Evolutionary conservation across 2,113 vertebrate genomes (phyloP).

Genomic region (Gallinago jamesoni): DNA sequence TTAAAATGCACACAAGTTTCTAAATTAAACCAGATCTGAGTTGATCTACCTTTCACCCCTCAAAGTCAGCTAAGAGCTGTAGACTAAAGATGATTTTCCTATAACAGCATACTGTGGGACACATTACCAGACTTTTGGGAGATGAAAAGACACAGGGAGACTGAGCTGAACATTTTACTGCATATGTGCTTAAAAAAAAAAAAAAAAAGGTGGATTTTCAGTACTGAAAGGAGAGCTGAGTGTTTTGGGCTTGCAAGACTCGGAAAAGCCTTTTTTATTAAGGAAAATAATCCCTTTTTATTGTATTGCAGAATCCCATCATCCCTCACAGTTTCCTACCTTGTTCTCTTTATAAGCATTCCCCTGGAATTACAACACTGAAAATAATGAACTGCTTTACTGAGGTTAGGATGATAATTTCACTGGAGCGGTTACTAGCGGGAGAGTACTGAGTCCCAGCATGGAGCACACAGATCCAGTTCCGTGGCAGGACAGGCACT

Average conservation of each 20-base stretch:
- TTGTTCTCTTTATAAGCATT: constrained; percentile 12
- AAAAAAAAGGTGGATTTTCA: constrained; percentile 17
- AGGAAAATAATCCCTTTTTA: constrained; percentile 64
- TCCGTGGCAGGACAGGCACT: not conserved
- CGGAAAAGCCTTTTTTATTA: constrained; percentile 60
- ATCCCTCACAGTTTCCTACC: constrained; percentile 20
- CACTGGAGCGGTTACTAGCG: rapidly evolving
- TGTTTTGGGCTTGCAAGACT: not conserved
- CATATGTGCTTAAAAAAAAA: not conserved
- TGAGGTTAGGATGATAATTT: not conserved
- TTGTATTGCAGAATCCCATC: constrained; percentile 49
- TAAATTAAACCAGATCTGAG: not conserved
- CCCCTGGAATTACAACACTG: not conserved
- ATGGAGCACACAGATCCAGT: not conserved
- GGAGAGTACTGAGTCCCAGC: not conserved
- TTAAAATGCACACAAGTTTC: not conserved
- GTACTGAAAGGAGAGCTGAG: not conserved
- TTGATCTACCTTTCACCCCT: not conserved
- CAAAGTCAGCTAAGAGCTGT: not conserved
- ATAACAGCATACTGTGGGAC: not conserved
- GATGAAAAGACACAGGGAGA: not conserved
- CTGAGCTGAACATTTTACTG: not conserved
- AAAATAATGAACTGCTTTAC: constrained; percentile 20
- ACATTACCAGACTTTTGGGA: constrained; percentile 13
- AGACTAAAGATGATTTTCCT: not conserved